Percentiles rank a stretch among this genome's conserved stretches.
Conservation (phyloP, 1,140 invertebrate species). For the Rhagoletis zephyria region DNA sequence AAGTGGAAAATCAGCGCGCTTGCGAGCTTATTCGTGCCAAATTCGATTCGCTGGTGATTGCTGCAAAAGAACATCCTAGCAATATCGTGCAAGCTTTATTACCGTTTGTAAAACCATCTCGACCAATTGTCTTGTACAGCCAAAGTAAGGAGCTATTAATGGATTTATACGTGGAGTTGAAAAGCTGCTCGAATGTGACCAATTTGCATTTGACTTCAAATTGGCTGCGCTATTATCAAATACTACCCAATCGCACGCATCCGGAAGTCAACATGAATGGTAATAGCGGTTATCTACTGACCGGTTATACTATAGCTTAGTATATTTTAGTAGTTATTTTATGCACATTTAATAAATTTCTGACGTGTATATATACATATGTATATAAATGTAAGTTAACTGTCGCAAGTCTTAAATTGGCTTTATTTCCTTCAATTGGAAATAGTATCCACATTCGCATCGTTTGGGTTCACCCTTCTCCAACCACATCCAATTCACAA, state of each 20-base stretch:
- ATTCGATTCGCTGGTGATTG: conserved; percentile 86
- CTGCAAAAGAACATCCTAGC: conserved; percentile 87
- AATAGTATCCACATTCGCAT: conserved; percentile 96
- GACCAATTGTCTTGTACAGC: conserved; percentile 89
- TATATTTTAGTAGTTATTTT: neutral
- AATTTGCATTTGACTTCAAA: conserved; percentile 86
- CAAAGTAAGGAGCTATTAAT: conserved; percentile 85
- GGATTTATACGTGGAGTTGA: conserved; percentile 85
- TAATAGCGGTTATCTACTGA: conserved; percentile 83
- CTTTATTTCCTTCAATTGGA: conserved; percentile 84
- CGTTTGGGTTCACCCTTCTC: conserved; percentile 88
- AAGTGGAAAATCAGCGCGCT: conserved; percentile 79
- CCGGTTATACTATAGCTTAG: conserved; percentile 77
- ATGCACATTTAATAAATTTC: too few species aligned
- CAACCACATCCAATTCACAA: conserved; percentile 93
- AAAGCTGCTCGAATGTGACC: conserved; percentile 80
- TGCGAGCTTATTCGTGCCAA: conserved; percentile 76
- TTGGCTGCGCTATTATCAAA: conserved; percentile 92
- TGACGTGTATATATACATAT: too few species aligned
- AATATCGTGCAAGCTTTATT: conserved; percentile 84
- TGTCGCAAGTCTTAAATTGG: conserved; percentile 74
- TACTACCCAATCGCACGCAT: conserved; percentile 87
- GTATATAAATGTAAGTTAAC: too few species aligned
- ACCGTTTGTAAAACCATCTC: conserved; percentile 82
- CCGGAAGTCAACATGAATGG: conserved; percentile 86